Evolutionary conservation across 92 coral and sea anemone species (phyloP).

Genomic region (Umimayanthus chanpuru): DNA sequence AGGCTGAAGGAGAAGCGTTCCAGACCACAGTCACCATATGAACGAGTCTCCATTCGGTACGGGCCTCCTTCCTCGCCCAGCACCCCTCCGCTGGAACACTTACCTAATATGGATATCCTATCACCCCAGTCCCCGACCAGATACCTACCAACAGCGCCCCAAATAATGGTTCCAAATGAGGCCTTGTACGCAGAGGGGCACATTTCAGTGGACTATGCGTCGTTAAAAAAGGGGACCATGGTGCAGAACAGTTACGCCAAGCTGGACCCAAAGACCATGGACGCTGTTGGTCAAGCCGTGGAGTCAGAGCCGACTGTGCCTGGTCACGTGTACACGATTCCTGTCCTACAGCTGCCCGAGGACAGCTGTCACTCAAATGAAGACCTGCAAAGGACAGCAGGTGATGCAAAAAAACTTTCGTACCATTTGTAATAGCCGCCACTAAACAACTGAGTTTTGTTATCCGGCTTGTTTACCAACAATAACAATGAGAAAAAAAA

Average conservation of each 20-base stretch:
- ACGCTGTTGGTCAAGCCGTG: not conserved
- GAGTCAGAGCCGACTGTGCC: not conserved
- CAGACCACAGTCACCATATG: conserved; percentile 31
- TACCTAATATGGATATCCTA: not conserved
- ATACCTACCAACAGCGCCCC: not conserved
- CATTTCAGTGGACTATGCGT: conserved; percentile 13
- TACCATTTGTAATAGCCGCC: conserved; percentile 12
- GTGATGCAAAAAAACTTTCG: conserved; percentile 18
- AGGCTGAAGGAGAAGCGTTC: conserved; percentile 22
- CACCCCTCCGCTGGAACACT: conserved; percentile 15
- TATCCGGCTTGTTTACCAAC: not conserved
- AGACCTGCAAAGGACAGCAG: not conserved
- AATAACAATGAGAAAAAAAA: too few species aligned
- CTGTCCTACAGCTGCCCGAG: conserved; percentile 6
- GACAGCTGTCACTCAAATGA: not conserved
- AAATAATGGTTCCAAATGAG: conserved; percentile 1
- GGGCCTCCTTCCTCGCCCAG: conserved; percentile 22
- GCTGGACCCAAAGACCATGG: conserved; percentile 33
- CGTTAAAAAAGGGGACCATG: conserved; percentile 10
- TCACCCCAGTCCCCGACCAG: not conserved
- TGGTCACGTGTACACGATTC: conserved; percentile 36
- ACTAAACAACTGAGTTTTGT: not conserved
- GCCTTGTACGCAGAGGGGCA: conserved; percentile 41
- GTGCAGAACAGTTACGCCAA: conserved; percentile 14
- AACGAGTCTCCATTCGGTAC: conserved; percentile 27